These are phyloP conservation scores for Genyomyrus donnyi DNA, from an alignment of 2,113 vertebrate species.

Conservation along the genomic window DNA sequence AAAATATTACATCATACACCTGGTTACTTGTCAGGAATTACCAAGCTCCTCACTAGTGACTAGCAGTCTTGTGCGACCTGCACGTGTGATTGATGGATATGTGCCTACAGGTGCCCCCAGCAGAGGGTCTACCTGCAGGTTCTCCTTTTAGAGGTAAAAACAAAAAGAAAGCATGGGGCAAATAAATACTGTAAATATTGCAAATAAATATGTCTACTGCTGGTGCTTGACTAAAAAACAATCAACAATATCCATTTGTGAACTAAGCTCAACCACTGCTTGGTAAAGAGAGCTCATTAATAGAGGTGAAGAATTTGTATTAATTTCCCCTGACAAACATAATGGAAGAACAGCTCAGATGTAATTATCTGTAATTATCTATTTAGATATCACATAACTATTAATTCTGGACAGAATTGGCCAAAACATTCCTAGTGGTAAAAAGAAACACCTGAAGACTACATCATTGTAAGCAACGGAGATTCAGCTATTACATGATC, in stretches of 20 bases:
- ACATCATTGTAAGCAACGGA: not conserved
- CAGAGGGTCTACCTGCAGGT: constrained; percentile 46
- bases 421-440: not conserved
- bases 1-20: not conserved
- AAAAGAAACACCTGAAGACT: not conserved
- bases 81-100: not conserved
- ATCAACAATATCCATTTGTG: not conserved
- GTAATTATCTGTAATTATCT: not conserved
- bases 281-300: constrained; percentile 6
- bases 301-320: not conserved
- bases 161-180: constrained; percentile 1
- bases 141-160: constrained; percentile 44
- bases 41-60: not conserved
- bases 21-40: not conserved
- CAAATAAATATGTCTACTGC: not conserved
- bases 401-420: not conserved
- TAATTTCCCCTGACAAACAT: not conserved
- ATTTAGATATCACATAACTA: not conserved
- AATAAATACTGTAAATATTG: not conserved
- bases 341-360: not conserved
- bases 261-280: not conserved
- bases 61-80: constrained; percentile 21
- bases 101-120: constrained; percentile 40
- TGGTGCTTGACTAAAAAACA: not conserved
- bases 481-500: not conserved